phyloP scores from a whole-genome alignment of 2,888 invertebrate species.

The Ptychoptera albimana region DNA sequence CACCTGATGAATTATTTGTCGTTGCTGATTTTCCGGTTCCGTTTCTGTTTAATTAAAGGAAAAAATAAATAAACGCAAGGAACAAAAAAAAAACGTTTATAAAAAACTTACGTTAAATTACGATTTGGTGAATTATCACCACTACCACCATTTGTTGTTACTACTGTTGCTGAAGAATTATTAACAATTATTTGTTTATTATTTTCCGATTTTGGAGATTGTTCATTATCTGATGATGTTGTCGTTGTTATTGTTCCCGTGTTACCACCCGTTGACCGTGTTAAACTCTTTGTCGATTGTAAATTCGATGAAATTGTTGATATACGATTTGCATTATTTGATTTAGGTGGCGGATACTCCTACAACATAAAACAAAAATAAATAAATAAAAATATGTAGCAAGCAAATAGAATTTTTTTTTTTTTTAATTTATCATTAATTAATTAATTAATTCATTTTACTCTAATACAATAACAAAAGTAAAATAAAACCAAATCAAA shows the following conservation, averaged over 20 bases:
- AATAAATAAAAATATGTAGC: constrained; percentile 6
- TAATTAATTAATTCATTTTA: constrained; percentile 17
- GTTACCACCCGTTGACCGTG: constrained; percentile 26
- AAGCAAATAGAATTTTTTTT: background rate
- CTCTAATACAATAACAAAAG: constrained; percentile 34
- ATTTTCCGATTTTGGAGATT: constrained; percentile 29
- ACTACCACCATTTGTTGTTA: constrained; percentile 13
- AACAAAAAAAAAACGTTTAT: constrained; percentile 7
- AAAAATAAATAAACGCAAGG: constrained; percentile 4
- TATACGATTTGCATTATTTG: constrained; percentile 34
- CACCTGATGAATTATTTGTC: too few relatives aligned
- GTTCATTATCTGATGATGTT: constrained; percentile 26
- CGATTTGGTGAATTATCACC: constrained; percentile 29
- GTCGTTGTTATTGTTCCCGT: constrained; percentile 30
- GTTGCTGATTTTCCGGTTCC: constrained; percentile 39
- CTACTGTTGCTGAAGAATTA: constrained; percentile 24
- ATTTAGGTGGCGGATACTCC: constrained; percentile 39
- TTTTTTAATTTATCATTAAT: constrained; percentile 4
- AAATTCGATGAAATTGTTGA: constrained; percentile 28
- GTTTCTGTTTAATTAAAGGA: constrained; percentile 33
- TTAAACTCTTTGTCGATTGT: too few relatives aligned
- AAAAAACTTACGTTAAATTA: constrained; percentile 43
- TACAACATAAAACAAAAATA: constrained; percentile 18
- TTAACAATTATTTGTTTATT: constrained; percentile 13
- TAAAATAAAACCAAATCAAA: constrained; percentile 23